Percentiles rank a stretch among this genome's conserved stretches.
phyloP scores from a whole-genome alignment of 2,888 invertebrate species.

The Drosophila kambysellisi region DNA sequence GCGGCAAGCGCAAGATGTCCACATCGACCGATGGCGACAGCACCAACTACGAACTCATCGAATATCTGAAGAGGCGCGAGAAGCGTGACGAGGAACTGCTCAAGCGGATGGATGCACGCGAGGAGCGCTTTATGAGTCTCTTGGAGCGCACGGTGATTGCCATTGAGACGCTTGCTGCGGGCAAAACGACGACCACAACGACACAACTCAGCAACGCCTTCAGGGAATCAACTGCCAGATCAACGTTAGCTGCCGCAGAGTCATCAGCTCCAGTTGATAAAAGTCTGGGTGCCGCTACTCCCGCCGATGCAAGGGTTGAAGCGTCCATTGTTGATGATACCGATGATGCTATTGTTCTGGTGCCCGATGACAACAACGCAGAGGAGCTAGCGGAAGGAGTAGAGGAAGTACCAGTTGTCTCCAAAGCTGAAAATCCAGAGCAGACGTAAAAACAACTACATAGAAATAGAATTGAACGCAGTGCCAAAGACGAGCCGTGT shows the following conservation, averaged over 20 bases:
- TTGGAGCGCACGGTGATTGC: constrained; percentile 84
- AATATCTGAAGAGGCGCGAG: constrained; percentile 84
- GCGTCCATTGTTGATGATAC: constrained; percentile 11
- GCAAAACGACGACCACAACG: constrained; percentile 8
- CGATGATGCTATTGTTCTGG: constrained; percentile 37
- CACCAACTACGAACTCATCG: constrained; percentile 85
- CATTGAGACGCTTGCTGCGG: constrained; percentile 82
- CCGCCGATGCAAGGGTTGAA: constrained; percentile 7
- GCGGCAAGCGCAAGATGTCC: constrained; percentile 83
- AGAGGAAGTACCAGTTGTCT: not conserved
- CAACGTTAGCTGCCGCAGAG: not conserved
- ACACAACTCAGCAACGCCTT: not conserved
- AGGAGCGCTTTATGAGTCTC: constrained; percentile 83
- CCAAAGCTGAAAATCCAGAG: not conserved
- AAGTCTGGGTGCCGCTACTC: not conserved
- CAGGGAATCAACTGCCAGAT: not conserved
- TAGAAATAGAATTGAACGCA: constrained; percentile 20
- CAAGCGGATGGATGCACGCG: constrained; percentile 84
- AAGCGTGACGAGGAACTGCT: constrained; percentile 84
- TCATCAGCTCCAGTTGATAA: not conserved
- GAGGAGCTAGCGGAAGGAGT: not conserved
- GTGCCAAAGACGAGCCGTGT: constrained; percentile 77
- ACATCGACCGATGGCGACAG: constrained; percentile 85
- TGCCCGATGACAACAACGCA: constrained; percentile 39
- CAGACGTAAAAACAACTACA: constrained; percentile 26